phyloP scores from a whole-genome alignment of 2,797 vertebrate genomes.

The Coregonus ussuriensis region DNA sequence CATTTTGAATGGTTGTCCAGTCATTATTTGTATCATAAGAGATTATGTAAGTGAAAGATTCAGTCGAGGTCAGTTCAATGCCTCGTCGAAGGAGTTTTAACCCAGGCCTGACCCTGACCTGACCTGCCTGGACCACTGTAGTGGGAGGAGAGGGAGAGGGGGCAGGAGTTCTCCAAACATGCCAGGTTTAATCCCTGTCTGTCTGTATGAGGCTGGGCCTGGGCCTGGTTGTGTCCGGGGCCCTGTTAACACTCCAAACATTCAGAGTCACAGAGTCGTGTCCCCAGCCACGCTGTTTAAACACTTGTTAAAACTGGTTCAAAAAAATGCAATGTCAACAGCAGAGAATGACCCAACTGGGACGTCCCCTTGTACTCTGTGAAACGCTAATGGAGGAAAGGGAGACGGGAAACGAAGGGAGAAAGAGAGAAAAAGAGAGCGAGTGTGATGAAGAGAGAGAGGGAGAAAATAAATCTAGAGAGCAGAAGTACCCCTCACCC shows the following conservation, averaged over 20 bases:
- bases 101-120: slow-evolving; percentile 28
- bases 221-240: slow-evolving; percentile 50
- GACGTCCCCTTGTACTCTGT: slow-evolving; percentile 58
- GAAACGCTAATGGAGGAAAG: slow-evolving; percentile 43
- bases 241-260: slow-evolving; percentile 77
- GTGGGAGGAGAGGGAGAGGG: slow-evolving; percentile 31
- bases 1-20: not conserved
- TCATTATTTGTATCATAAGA: not conserved
- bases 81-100: not conserved
- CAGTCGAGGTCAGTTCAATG: not conserved
- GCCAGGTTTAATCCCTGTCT: slow-evolving; percentile 57
- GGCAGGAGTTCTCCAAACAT: slow-evolving; percentile 61
- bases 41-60: not conserved
- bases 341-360: slow-evolving; percentile 72
- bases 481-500: slow-evolving; percentile 14
- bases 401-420: not conserved
- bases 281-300: slow-evolving; percentile 76
- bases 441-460: not conserved
- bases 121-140: slow-evolving; percentile 4
- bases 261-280: slow-evolving; percentile 75
- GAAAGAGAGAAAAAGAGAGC: not conserved
- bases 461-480: slow-evolving; percentile 11
- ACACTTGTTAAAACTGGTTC: slow-evolving; percentile 75
- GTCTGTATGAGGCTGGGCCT: slow-evolving; percentile 43
- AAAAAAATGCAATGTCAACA: slow-evolving; percentile 72